Evolutionary conservation across 1,140 invertebrate species (phyloP).

Genomic region (Bombus huntii): DNA sequence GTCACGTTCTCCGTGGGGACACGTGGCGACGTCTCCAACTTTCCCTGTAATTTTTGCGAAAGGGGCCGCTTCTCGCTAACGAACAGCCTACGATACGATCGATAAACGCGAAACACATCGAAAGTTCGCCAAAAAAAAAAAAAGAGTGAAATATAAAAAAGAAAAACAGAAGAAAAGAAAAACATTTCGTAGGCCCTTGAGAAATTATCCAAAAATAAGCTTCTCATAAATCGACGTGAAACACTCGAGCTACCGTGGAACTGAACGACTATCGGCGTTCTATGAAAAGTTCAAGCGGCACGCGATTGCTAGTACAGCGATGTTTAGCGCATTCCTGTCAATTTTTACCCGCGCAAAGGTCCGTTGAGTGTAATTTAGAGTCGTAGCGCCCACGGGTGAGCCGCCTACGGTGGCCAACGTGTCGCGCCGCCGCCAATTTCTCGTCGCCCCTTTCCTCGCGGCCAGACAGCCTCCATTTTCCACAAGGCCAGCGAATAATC

Average conservation of each 20-base stretch:
- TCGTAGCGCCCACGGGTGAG: neutral
- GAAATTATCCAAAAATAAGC: no score
- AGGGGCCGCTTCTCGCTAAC: neutral
- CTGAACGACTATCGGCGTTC: neutral
- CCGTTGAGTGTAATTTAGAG: neutral
- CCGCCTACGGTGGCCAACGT: conserved; percentile 8
- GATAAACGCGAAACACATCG: neutral
- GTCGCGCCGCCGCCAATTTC: neutral
- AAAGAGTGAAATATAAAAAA: no score
- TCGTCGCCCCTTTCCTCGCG: neutral
- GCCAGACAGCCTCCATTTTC: conserved; percentile 1
- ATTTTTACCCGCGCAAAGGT: no score
- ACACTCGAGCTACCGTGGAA: no score
- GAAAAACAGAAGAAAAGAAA: no score
- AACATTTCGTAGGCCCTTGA: no score
- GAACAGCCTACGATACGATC: neutral
- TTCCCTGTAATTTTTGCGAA: neutral
- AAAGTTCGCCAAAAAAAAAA: neutral
- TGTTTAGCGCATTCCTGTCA: neutral
- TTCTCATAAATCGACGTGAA: no score
- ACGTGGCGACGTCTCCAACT: neutral
- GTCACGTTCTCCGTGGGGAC: conserved; percentile 9
- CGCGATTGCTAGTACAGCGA: no score
- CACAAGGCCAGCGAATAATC: conserved; percentile 33
- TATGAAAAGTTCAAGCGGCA: no score